These are phyloP conservation scores for Lordiphosa collinella DNA, from an alignment of 1,140 invertebrate genomes.

Conservation along the genomic window DNA sequence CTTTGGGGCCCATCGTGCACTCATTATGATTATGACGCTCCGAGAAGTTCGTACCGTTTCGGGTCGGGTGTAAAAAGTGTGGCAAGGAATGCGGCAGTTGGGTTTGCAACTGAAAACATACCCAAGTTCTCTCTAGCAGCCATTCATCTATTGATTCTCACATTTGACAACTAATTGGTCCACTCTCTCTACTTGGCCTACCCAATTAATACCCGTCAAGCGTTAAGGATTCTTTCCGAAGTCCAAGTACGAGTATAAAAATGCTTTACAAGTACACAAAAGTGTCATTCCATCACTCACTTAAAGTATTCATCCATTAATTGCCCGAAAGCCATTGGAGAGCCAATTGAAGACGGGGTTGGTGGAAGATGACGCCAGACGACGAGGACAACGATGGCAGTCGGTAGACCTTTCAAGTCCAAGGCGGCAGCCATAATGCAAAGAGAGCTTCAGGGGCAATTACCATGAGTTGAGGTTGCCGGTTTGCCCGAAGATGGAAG, in stretches of 20 bases:
- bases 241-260: constrained; percentile 57
- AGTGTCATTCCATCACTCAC: constrained; percentile 79
- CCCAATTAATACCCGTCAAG: constrained; percentile 46
- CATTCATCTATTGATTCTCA: constrained; percentile 29
- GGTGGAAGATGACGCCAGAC: constrained; percentile 44
- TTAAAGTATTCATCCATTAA: constrained; percentile 80
- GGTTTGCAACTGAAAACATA: constrained; percentile 38
- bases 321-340: constrained; percentile 73
- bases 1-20: constrained; percentile 59
- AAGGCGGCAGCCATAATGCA: constrained; percentile 72
- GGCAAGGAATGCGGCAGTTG: constrained; percentile 28
- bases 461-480: constrained; percentile 54
- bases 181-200: background rate
- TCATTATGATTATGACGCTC: constrained; percentile 73
- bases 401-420: constrained; percentile 56
- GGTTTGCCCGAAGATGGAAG: background rate
- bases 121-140: constrained; percentile 58
- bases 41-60: constrained; percentile 4
- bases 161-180: constrained; percentile 61
- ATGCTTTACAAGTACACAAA: constrained; percentile 78
- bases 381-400: constrained; percentile 22
- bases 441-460: constrained; percentile 62
- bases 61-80: constrained; percentile 43
- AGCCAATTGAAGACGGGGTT: background rate
- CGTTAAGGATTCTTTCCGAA: constrained; percentile 47